These are phyloP conservation scores for Eueides isabella DNA, from an alignment of 1,140 invertebrate species.

Conservation along the genomic window DNA sequence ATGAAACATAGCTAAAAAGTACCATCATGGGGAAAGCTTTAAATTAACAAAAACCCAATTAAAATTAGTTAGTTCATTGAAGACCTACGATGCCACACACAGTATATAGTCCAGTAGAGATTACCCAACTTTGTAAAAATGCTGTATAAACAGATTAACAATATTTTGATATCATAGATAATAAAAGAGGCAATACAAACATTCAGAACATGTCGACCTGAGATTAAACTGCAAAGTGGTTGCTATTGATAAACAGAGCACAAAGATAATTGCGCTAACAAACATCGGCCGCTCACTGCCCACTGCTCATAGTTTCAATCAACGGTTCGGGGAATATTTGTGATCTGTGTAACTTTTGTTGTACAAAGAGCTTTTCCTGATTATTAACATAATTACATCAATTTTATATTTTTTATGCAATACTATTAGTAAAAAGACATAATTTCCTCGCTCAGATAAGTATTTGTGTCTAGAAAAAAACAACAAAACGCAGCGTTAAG, in stretches of 20 bases:
- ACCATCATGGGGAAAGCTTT: too few relatives aligned
- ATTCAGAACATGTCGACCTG: constrained; percentile 11
- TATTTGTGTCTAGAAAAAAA: too few relatives aligned
- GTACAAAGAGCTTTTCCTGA: not conserved
- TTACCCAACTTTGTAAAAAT: not conserved
- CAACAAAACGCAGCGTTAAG: not conserved
- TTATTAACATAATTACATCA: not conserved
- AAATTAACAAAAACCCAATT: too few relatives aligned
- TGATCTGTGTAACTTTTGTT: not conserved
- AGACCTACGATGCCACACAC: not conserved
- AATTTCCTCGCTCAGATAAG: too few relatives aligned
- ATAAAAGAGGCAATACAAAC: not conserved
- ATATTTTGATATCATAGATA: not conserved
- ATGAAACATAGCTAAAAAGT: too few relatives aligned
- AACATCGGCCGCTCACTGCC: constrained; percentile 21
- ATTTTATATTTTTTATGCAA: not conserved
- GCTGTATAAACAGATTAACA: not conserved
- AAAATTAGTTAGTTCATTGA: too few relatives aligned
- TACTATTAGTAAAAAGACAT: not conserved
- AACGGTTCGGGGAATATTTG: constrained; percentile 18
- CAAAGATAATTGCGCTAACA: constrained; percentile 29
- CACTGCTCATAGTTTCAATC: constrained; percentile 26
- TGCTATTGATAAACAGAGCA: constrained; percentile 29
- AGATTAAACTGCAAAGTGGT: constrained; percentile 20
- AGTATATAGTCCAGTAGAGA: too few relatives aligned